phyloP scores from a whole-genome alignment of 2,113 vertebrate species.

The Nymphicus hollandicus region DNA sequence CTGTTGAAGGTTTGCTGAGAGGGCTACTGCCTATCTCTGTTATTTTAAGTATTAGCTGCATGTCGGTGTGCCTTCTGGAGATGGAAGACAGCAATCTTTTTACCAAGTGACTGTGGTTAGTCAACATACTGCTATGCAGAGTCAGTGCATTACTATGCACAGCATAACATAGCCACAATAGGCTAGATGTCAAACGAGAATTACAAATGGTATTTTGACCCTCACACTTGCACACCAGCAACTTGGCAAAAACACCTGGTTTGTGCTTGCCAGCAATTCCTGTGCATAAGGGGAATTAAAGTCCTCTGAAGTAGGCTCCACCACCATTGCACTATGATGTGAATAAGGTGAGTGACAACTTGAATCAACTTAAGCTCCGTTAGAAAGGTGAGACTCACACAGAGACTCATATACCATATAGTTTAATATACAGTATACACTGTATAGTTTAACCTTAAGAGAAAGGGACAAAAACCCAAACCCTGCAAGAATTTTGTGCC shows the following conservation, averaged over 20 bases:
- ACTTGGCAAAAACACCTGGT: background rate
- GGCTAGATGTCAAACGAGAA: conserved; percentile 11
- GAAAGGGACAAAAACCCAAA: accelerated
- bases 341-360: background rate
- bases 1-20: conserved; percentile 15
- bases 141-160: conserved; percentile 13
- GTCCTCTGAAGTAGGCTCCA: background rate
- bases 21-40: background rate
- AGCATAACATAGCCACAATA: conserved; percentile 15
- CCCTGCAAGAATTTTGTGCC: background rate
- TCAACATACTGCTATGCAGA: background rate
- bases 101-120: background rate
- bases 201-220: background rate
- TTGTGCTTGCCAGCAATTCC: background rate
- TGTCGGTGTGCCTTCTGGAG: background rate
- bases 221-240: background rate
- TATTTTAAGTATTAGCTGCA: conserved; percentile 28
- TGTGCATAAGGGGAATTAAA: background rate
- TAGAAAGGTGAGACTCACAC: background rate
- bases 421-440: background rate
- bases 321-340: accelerated
- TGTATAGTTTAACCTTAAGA: background rate
- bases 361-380: accelerated
- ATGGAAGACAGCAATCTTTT: conserved; percentile 13
- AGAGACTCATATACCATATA: background rate